Percentiles rank a stretch among this genome's conserved stretches.
phyloP scores from a whole-genome alignment of 23 tunicate species.

The Aplidium turbinatum region DNA sequence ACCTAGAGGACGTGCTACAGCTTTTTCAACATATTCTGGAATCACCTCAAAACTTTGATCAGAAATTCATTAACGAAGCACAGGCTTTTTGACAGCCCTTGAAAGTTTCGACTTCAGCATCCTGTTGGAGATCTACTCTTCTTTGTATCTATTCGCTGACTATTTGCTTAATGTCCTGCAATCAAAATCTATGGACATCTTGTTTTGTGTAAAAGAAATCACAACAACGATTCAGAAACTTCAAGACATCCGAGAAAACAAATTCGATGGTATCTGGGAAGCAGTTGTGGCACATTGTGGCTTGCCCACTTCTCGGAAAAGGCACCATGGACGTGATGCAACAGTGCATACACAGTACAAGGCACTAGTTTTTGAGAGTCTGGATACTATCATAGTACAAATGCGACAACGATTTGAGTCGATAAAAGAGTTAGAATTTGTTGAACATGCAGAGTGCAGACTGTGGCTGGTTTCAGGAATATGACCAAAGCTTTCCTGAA shows the following conservation, averaged over 20 bases:
- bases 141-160: constrained; percentile 9
- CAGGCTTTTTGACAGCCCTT: constrained; percentile 8
- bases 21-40: constrained; percentile 1
- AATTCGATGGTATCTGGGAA: neutral
- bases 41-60: constrained; percentile 12
- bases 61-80: neutral
- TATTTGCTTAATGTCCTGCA: constrained; percentile 14
- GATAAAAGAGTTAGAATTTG: constrained; percentile 11
- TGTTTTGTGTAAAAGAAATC: too few relatives aligned
- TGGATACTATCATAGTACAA: constrained; percentile 12
- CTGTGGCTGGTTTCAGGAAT: neutral
- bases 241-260: constrained; percentile 9
- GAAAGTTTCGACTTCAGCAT: constrained; percentile 9
- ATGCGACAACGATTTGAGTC: constrained; percentile 16
- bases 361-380: constrained; percentile 10
- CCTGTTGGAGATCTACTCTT: neutral
- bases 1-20: constrained; percentile 1
- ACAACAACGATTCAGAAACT: too few relatives aligned
- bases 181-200: constrained; percentile 8
- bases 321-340: neutral
- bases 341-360: too few relatives aligned
- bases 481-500: constrained; percentile 5
- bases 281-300: neutral
- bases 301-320: neutral
- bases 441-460: constrained; percentile 10